A percentile compares a stretch with the other conserved stretches of the same genome.
Evolutionary conservation across 2,888 invertebrate genomes (phyloP).

Genomic region (Rhogogaster chlorosoma): DNA sequence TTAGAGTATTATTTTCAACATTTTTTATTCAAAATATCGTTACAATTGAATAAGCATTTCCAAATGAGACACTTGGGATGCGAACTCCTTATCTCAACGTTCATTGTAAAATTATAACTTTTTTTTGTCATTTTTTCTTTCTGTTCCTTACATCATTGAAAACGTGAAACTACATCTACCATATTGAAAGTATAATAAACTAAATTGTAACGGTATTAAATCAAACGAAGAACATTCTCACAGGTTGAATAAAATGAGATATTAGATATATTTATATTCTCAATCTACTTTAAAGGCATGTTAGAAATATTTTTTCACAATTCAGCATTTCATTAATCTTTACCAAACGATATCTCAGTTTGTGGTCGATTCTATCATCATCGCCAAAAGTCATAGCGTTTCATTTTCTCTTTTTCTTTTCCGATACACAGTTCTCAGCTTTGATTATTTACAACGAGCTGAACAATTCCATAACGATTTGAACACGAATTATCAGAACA

Average conservation of each 20-base stretch:
- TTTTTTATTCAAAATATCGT: conserved; percentile 66
- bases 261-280: conserved; percentile 19
- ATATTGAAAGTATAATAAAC: conserved; percentile 8
- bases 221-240: conserved; percentile 27
- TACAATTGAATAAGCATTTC: conserved; percentile 61
- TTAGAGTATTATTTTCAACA: conserved; percentile 38
- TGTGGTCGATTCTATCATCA: not conserved
- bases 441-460: not conserved
- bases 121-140: not conserved
- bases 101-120: conserved; percentile 48
- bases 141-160: conserved; percentile 27
- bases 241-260: conserved; percentile 37
- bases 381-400: not conserved
- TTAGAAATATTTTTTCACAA: conserved; percentile 16
- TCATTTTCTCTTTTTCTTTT: too few species aligned
- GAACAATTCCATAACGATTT: not conserved
- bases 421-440: not conserved
- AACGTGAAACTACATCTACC: conserved; percentile 27
- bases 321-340: not conserved
- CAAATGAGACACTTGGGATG: conserved; percentile 38
- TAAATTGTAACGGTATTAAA: conserved; percentile 43
- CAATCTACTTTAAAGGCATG: conserved; percentile 37
- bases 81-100: conserved; percentile 17
- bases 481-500: not conserved
- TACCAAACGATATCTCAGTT: not conserved